A percentile compares a stretch with the other conserved stretches of the same genome.
phyloP scores from a whole-genome alignment of 2,113 vertebrate genomes.

The Amblyopsis rosae region DNA sequence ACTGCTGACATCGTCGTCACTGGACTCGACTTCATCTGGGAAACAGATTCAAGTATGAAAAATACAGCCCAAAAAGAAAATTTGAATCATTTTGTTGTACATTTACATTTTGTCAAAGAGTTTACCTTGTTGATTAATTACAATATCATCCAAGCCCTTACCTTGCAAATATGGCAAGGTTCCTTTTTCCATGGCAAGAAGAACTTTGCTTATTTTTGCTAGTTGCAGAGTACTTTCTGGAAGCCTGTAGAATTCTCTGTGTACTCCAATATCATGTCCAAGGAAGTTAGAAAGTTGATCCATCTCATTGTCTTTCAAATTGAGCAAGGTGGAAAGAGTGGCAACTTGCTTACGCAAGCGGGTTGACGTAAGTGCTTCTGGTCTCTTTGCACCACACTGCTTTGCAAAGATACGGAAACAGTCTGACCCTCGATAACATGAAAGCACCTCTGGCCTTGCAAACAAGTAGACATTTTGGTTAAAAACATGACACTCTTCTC shows the following conservation, averaged over 20 bases:
- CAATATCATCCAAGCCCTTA: conserved; percentile 40
- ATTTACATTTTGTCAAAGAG: neutral
- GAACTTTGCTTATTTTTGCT: conserved; percentile 23
- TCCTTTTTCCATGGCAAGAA: conserved; percentile 44
- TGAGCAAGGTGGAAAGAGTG: conserved; percentile 33
- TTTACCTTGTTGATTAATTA: conserved; percentile 22
- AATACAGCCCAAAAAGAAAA: neutral
- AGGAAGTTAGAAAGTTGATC: conserved; percentile 37
- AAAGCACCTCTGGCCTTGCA: conserved; percentile 23
- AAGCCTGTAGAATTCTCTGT: conserved; percentile 34
- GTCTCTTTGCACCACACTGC: conserved; percentile 26
- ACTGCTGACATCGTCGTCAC: conserved; percentile 4
- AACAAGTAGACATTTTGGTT: conserved; percentile 25
- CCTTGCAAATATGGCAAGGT: conserved; percentile 36
- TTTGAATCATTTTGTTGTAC: neutral
- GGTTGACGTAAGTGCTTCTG: conserved; percentile 32
- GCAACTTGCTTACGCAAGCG: conserved; percentile 33
- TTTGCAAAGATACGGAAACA: conserved; percentile 24
- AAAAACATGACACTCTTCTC: conserved; percentile 20
- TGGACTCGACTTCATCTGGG: conserved; percentile 22
- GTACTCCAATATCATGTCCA: conserved; percentile 20
- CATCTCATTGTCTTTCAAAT: conserved; percentile 34
- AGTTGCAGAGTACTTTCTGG: conserved; percentile 36
- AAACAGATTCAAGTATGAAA: conserved; percentile 9
- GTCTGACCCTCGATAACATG: conserved; percentile 25